Conservation (phyloP, 2,113 vertebrate genomes). For the Chloropsis cyanopogon region DNA sequence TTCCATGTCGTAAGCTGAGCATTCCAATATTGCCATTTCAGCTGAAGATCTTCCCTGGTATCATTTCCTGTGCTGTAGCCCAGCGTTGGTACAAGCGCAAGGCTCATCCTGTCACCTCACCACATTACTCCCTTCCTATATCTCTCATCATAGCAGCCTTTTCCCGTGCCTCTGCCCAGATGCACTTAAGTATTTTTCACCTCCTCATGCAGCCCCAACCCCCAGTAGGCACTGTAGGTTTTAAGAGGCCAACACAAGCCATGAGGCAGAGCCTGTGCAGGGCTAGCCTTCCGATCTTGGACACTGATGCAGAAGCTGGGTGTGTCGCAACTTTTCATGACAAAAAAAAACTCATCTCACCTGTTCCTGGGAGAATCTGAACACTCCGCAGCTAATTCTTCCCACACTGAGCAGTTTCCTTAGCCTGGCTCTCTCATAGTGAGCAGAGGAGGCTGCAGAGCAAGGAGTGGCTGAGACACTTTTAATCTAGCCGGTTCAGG, state of each 20-base stretch:
- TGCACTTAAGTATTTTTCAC: fast-evolving
- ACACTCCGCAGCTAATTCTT: background rate
- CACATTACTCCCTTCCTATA: background rate
- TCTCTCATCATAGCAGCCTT: background rate
- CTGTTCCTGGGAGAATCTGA: background rate
- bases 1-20: background rate
- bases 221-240: background rate
- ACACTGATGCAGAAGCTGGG: background rate
- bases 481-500: background rate
- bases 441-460: background rate
- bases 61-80: background rate
- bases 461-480: background rate
- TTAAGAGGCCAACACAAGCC: background rate
- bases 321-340: background rate
- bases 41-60: background rate
- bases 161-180: background rate
- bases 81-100: background rate
- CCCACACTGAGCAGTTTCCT: background rate
- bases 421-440: background rate
- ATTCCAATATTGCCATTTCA: background rate
- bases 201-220: background rate
- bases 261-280: background rate
- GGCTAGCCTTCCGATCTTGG: background rate
- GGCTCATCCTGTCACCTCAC: background rate
- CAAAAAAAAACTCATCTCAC: background rate